Evolutionary conservation across 1,140 invertebrate genomes (phyloP), one percentile per base, ranked within the genome.

Genomic region (Megalonaias nervosa): DNA sequence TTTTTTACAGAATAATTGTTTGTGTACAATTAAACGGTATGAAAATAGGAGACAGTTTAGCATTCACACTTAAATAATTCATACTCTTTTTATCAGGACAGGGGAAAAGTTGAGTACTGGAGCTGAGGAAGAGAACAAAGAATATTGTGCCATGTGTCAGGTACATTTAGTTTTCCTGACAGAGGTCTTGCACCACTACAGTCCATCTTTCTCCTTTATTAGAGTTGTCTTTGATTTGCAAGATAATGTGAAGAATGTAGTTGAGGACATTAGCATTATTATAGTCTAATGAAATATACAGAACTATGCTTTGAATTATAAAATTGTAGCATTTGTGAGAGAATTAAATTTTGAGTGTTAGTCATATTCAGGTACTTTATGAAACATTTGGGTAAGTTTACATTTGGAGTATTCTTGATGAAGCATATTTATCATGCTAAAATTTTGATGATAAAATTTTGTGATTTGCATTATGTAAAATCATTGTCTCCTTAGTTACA

Each of bases 101-200:
- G 84, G 81, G 62, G 84, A 82, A 71, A 84, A 84, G 55, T 73
- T 85, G 48, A 67, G 71, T 55, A 80, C 82, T 66, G 72, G 77
- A 58, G 74, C 55, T 58, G 71, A 62, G 21, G 67, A 74, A 16
- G 61, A 64, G 58, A 31, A 57, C 59, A 79, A 84, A 19, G 68
- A 74, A 23, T 21, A 75, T 31, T 84, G 82, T 74, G 74, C 79
- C 1, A 67, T 84, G 57, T 84, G 82, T 78, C 72, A 81, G 80
- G 82, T 84, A 79, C 1, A 26, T 26, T 1, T 58, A 38, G 58
- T 61, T 69, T 16, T 38, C 67, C 23, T 67, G 58, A 38, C 9
- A 19, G 38, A 38, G 17, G 19, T 64, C 26, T 48, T 16, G 38
- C 21, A 19, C 17, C 55, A 11, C 15, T 26, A 14, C 58, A 0